Evolutionary conservation across 1,140 invertebrate species (phyloP).

Genomic region (Tetragonula clypearis): DNA sequence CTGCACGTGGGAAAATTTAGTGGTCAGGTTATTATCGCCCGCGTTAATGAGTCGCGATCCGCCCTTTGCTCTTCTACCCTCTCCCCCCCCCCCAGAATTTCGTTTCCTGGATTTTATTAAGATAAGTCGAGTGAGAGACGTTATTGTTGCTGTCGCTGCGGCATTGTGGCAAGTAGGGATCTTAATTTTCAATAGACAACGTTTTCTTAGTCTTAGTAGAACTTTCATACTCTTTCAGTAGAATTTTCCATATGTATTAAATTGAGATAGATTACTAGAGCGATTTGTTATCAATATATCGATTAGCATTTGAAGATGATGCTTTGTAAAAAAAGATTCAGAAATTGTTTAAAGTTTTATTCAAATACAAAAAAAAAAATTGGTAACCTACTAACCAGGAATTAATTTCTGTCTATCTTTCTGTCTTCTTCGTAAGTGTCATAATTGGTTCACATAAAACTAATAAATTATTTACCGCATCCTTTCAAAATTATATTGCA

Average conservation of each 20-base stretch:
- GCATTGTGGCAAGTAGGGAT: neutral
- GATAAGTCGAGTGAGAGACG: neutral
- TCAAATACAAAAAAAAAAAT: too few relatives aligned
- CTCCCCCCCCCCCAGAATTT: too few relatives aligned
- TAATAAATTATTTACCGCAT: too few relatives aligned
- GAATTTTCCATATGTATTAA: neutral
- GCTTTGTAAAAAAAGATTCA: neutral
- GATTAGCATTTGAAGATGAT: too few relatives aligned
- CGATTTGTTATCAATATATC: neutral
- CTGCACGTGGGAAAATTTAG: neutral
- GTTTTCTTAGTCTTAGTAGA: neutral
- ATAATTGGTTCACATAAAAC: too few relatives aligned
- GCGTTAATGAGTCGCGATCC: slow-evolving; percentile 4
- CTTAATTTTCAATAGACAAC: neutral
- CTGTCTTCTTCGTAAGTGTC: too few relatives aligned
- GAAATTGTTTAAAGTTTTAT: neutral
- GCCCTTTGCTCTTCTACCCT: neutral
- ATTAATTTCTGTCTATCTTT: too few relatives aligned
- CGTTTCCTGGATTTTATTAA: slow-evolving; percentile 10
- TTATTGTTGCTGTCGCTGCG: neutral
- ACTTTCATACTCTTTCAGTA: too few relatives aligned
- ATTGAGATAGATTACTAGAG: neutral
- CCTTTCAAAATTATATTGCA: too few relatives aligned
- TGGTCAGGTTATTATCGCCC: neutral
- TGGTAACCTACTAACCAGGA: too few relatives aligned